These are phyloP conservation scores for Melopsittacus undulatus DNA, from an alignment of 2,797 vertebrate genomes.

Conservation along the genomic window DNA sequence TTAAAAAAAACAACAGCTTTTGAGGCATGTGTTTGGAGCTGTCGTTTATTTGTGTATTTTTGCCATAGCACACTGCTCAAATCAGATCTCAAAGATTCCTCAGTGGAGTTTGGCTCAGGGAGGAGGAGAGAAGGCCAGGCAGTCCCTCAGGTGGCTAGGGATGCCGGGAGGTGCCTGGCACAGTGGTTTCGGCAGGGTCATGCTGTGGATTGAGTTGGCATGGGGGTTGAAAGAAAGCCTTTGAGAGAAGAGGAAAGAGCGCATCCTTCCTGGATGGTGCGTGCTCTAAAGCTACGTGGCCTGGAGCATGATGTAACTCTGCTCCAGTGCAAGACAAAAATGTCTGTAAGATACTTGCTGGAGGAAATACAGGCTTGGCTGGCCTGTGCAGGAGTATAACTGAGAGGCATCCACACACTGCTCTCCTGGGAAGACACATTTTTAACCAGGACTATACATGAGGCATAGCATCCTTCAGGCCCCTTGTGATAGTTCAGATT, in stretches of 20 bases:
- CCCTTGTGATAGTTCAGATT: not conserved
- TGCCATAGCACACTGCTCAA: not conserved
- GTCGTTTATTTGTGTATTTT: not conserved
- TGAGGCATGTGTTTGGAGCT: not conserved
- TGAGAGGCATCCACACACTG: fast-evolving
- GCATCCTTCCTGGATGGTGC: not conserved
- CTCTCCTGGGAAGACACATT: not conserved
- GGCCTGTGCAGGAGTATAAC: not conserved
- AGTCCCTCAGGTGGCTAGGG: not conserved
- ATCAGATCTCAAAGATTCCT: not conserved
- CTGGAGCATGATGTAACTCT: not conserved
- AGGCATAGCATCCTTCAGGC: not conserved
- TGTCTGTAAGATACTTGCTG: slow-evolving; percentile 23
- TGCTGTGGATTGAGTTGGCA: not conserved
- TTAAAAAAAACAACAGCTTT: not conserved
- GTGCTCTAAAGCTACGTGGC: not conserved
- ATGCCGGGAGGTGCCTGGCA: fast-evolving
- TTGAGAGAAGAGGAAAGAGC: not conserved
- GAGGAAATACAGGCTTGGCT: not conserved
- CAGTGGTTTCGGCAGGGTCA: not conserved
- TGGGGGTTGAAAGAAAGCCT: not conserved
- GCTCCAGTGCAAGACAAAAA: not conserved
- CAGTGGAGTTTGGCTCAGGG: not conserved
- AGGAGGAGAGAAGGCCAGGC: not conserved
- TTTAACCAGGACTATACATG: not conserved